phyloP scores from a whole-genome alignment of 2,113 vertebrate species.

The Ariopsis seemanni region DNA sequence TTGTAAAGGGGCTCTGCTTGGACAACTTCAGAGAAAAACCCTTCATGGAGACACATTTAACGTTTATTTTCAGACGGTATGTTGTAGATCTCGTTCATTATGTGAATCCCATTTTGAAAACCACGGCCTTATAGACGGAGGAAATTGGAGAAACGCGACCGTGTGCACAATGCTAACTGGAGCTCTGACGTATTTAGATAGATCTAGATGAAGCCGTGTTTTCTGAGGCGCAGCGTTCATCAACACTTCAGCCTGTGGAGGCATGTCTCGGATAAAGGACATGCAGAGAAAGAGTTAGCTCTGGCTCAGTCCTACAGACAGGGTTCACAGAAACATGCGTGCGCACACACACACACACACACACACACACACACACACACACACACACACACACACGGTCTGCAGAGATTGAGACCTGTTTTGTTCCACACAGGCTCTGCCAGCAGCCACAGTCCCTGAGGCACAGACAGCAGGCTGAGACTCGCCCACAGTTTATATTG shows the following conservation, averaged over 20 bases:
- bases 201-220: not conserved
- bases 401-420: slow-evolving; percentile 33
- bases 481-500: slow-evolving; percentile 21
- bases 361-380: not conserved
- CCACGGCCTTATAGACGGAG: not conserved
- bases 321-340: not conserved
- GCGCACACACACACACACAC: not conserved
- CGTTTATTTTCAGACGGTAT: not conserved
- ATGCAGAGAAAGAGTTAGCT: not conserved
- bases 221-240: slow-evolving; percentile 31
- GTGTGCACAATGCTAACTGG: not conserved
- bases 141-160: slow-evolving; percentile 4
- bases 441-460: slow-evolving; percentile 18
- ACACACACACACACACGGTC: not conserved
- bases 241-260: slow-evolving; percentile 29
- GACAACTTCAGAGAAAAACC: no score
- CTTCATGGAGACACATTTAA: not conserved
- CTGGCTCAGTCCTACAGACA: not conserved
- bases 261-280: not conserved
- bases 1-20: not conserved
- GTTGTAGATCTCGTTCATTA: not conserved
- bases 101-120: not conserved
- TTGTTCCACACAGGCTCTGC: slow-evolving; percentile 19
- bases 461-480: slow-evolving; percentile 15
- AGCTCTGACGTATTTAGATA: slow-evolving; percentile 26